phyloP scores from a whole-genome alignment of 2,797 vertebrate species.

The Microchirus variegatus region DNA sequence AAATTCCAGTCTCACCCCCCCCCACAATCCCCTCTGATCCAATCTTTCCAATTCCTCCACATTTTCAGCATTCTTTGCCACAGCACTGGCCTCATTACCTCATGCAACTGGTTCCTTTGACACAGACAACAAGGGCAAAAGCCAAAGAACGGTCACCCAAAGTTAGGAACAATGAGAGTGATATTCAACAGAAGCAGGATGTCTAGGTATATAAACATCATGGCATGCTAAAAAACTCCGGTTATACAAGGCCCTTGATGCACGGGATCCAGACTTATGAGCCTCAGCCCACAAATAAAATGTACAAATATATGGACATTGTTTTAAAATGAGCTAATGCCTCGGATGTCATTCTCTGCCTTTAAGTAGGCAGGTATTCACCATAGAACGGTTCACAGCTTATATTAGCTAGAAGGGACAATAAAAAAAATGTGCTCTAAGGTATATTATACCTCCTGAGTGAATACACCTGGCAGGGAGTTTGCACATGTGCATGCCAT shows the following conservation, averaged over 20 bases:
- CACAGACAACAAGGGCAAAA: conserved; percentile 36
- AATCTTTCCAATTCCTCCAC: conserved; percentile 42
- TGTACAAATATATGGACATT: conserved; percentile 56
- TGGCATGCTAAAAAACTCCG: conserved; percentile 39
- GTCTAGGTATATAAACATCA: conserved; percentile 47
- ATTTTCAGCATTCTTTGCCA: conserved; percentile 64
- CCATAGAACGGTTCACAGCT: conserved; percentile 53
- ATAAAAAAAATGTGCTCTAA: conserved; percentile 53
- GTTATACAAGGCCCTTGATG: conserved; percentile 54
- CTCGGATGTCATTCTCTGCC: conserved; percentile 42
- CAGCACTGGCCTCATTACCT: conserved; percentile 49
- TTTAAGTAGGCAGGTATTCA: conserved; percentile 56
- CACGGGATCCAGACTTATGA: conserved; percentile 57
- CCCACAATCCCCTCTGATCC: conserved; percentile 18
- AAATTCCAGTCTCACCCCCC: conserved; percentile 56
- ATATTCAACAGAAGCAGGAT: conserved; percentile 51
- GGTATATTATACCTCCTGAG: conserved; percentile 46
- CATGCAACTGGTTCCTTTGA: conserved; percentile 45
- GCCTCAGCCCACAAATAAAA: conserved; percentile 66
- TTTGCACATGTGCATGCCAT: conserved; percentile 30
- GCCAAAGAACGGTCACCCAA: conserved; percentile 43
- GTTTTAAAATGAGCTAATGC: conserved; percentile 67
- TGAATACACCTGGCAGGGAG: conserved; percentile 61
- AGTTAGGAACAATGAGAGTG: conserved; percentile 21
- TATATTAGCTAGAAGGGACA: conserved; percentile 56